A percentile compares a stretch with the other conserved stretches of the same genome.
phyloP scores from a whole-genome alignment of 2,888 invertebrate species.

The Pterobdella sp. region DNA sequence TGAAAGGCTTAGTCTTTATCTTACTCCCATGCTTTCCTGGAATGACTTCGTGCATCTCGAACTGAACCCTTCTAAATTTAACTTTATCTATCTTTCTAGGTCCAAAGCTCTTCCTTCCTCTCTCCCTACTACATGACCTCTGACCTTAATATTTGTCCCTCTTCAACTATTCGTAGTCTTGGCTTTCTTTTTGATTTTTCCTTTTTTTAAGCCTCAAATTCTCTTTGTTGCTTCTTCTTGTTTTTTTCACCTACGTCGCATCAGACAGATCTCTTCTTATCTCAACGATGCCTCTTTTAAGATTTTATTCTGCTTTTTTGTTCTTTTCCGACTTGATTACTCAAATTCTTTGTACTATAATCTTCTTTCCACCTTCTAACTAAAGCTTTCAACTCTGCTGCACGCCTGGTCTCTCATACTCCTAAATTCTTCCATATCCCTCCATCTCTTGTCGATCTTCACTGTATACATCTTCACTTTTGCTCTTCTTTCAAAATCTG shows the following conservation, averaged over 20 bases:
- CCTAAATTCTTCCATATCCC: not conserved
- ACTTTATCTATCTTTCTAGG: too few relatives aligned
- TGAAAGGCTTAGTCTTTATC: too few relatives aligned
- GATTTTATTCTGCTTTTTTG: not conserved
- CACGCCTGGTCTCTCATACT: not conserved
- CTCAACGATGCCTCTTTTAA: not conserved
- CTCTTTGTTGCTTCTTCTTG: too few relatives aligned
- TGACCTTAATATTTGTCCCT: not conserved
- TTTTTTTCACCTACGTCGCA: too few relatives aligned
- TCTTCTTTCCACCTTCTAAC: not conserved
- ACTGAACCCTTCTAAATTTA: too few relatives aligned
- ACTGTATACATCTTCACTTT: not conserved
- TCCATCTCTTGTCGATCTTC: not conserved
- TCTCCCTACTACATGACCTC: slow-evolving; percentile 9
- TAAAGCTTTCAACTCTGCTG: not conserved
- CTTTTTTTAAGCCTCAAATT: too few relatives aligned
- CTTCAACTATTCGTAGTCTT: too few relatives aligned
- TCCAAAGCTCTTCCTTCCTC: too few relatives aligned
- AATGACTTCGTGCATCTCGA: too few relatives aligned
- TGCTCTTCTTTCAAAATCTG: not conserved
- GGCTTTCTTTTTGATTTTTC: too few relatives aligned
- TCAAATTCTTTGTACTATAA: not conserved
- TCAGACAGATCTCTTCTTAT: too few relatives aligned
- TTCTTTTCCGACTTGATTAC: not conserved
- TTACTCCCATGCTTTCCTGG: too few relatives aligned